Evolutionary conservation across 2,888 invertebrate genomes (phyloP), one percentile per base, ranked within the genome.

Genomic region (Conus canariensis): DNA sequence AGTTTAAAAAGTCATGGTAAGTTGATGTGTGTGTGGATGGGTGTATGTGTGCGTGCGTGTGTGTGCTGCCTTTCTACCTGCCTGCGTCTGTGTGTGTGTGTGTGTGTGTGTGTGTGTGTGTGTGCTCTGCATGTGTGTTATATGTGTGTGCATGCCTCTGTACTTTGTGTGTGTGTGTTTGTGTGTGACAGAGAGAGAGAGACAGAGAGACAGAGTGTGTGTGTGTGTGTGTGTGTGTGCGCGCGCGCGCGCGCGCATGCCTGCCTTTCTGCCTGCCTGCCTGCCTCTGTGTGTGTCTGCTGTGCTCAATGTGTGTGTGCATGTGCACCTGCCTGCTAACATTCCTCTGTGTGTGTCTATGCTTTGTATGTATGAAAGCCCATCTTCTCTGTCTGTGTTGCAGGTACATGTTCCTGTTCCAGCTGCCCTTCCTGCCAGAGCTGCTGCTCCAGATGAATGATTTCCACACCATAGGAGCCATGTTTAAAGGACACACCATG

Each of bases 1-100:
- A 96, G 93, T 90, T 96, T 87, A 94, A 93, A 89, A 94, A 92
- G 82, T 94, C 94, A 12, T 94, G 94, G 95, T 95, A 90, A 77
- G 92, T 90, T 64, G 74, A 22, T 12, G 6, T 74, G 80, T 80
- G 80, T 80, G 80, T 30, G 80, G 9, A 16, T 80, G 16, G 10
- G 8, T 30, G 9, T 80, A 9, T 45, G 30, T 80, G 12, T 80
- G 30, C 25, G 0, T 80, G 30, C 25, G 6, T 80, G 30, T 80
- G 30, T 30, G 10, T 80, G 30, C 25, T 25, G 25, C 10, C 64
- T 64, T 64, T 64, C 16, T 64, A 64, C 16, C 12, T 16, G 10
- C 12, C 30, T 80, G 30, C 6, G 1, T 64, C 1, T 64, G 64
- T 64, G 64, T 16, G 12, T 16, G 16, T 16, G 16, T 14, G 64